Conservation (phyloP, 2,888 invertebrate genomes). For the Platycnemis pennipes region DNA sequence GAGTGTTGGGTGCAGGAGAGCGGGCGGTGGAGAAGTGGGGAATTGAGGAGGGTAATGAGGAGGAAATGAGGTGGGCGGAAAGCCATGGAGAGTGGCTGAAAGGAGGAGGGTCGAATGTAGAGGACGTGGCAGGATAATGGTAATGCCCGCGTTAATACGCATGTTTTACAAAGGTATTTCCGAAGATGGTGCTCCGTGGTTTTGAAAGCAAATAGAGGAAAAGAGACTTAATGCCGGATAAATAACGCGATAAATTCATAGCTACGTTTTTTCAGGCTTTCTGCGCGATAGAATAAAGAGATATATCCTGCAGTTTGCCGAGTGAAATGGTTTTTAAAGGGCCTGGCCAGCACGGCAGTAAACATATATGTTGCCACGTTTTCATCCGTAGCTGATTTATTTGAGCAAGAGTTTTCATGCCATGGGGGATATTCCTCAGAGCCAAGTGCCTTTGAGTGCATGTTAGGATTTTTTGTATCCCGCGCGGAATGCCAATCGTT, state of each 20-base stretch:
- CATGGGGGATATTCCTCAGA: no score
- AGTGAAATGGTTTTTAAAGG: no score
- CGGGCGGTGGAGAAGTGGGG: neutral
- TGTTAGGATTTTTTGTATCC: neutral
- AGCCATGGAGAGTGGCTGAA: neutral
- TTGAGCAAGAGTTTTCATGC: no score
- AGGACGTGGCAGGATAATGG: neutral
- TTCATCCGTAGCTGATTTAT: no score
- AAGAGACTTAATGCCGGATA: neutral
- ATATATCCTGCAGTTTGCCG: no score
- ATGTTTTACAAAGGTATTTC: neutral
- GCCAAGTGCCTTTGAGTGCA: no score
- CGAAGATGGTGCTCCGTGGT: neutral
- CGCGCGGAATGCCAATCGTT: neutral
- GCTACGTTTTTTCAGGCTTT: neutral
- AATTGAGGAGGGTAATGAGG: neutral
- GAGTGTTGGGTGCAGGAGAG: neutral
- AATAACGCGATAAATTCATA: neutral
- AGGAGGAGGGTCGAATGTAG: neutral
- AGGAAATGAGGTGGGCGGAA: neutral
- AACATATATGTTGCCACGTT: no score
- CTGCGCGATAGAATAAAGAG: no score
- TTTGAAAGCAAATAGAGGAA: neutral
- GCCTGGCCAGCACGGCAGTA: no score
- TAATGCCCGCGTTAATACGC: neutral